Base-by-base conservation (phyloP, 2,888 invertebrate genomes). In the Pandemis heparana region DNA sequence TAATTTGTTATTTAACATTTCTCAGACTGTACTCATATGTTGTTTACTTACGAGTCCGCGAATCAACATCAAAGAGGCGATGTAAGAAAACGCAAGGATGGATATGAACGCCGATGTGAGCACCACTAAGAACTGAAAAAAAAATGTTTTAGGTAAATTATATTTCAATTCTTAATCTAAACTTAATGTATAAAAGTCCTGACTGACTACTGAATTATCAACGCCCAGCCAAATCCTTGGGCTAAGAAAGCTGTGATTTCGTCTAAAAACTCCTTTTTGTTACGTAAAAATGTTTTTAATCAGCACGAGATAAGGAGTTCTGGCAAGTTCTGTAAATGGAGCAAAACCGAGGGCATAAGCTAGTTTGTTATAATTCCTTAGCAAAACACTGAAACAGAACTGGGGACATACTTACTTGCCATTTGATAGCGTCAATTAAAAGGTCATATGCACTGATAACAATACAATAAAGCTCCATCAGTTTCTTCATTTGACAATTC, bases 391-490 rank as follows among this genome's bases (percentile, higher is more conserved):
- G 23, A 32, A 32, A 32, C 23, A 32, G 23, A 32, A 32, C 14
- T 53, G 18, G 10, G 4, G 10, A 12, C n/a, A 48, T 48, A 74
- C 75, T 80, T 80, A 91, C 91, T 89, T 90, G 90, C 89, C 89
- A 91, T 77, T 90, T 90, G 32, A 91, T 83, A 1, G 90, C 87
- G 71, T 88, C 86, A 48, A 86, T 85, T 70, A 92, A 80, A 74
- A 75, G 84, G 63, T 87, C 85, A 51, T 87, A 87, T n/a, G 87
- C 79, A 71, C 83, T 86, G 10, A 88, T 86, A 18, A 87, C 78
- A 38, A 83, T 83, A 41, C 89, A 83, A 75, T 90, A 91, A 8
- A 89, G 80, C 62, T 89, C 83, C 86, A 90, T 89, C 67, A 89
- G 71, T 62, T 84, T 86, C 10, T 81, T 84, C 85, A 89, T 88